Percentiles rank a stretch among this genome's conserved stretches.
These are phyloP conservation scores for Rostratula benghalensis DNA, from an alignment of 2,113 vertebrate species.

Conservation along the genomic window DNA sequence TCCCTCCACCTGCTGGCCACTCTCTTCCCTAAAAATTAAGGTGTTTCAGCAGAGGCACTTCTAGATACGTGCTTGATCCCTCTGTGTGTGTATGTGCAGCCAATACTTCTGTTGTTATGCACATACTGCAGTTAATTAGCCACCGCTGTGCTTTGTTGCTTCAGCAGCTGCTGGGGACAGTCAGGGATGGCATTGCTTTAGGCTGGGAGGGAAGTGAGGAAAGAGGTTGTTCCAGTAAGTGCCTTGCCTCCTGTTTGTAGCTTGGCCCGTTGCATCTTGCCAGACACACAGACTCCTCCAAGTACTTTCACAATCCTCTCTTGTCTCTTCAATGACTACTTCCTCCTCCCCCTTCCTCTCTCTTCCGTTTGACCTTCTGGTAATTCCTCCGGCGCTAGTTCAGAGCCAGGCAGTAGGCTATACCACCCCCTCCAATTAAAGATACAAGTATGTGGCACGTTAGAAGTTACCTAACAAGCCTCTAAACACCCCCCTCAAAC, in stretches of 20 bases:
- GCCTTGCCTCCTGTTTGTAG: not conserved
- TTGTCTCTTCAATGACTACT: slow-evolving; percentile 53
- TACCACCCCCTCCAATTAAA: not conserved
- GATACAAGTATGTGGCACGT: not conserved
- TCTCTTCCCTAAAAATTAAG: not conserved
- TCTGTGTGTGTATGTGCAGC: not conserved
- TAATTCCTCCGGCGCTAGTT: not conserved
- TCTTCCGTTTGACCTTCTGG: slow-evolving; percentile 46
- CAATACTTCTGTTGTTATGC: fast-evolving
- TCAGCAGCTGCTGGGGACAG: not conserved
- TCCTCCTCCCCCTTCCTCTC: slow-evolving; percentile 45
- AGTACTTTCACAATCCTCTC: slow-evolving; percentile 35
- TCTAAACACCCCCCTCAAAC: not conserved
- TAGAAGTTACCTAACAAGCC: not conserved
- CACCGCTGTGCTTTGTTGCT: fast-evolving
- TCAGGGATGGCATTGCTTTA: not conserved
- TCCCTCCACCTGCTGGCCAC: too few species aligned
- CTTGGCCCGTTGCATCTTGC: not conserved
- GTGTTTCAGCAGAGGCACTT: not conserved
- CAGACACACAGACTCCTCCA: slow-evolving; percentile 51
- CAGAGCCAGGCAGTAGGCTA: not conserved
- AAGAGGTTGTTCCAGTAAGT: not conserved
- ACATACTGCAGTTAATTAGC: not conserved
- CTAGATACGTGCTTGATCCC: not conserved
- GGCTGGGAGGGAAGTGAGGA: not conserved